Conservation (phyloP, 2,797 vertebrate species). For the Falco columbarius region DNA sequence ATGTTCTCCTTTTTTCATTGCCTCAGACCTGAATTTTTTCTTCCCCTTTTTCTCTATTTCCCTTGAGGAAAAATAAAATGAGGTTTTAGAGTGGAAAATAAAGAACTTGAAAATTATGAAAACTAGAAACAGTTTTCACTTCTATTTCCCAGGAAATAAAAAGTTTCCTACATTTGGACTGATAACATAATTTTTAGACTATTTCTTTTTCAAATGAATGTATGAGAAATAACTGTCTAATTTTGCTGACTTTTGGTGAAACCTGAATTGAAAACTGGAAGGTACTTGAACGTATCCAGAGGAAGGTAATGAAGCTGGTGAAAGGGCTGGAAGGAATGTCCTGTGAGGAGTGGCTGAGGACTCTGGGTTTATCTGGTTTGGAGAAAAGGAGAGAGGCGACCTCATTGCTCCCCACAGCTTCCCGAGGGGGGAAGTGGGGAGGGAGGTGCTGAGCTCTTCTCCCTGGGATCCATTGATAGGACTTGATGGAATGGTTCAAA, state of each 20-base stretch:
- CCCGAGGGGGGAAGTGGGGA: not conserved
- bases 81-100: not conserved
- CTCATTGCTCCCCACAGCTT: not conserved
- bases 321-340: not conserved
- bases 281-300: not conserved
- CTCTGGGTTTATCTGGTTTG: not conserved
- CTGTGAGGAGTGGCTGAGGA: not conserved
- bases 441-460: not conserved
- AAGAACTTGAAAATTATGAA: not conserved
- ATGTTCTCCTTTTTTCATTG: not conserved
- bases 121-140: not conserved
- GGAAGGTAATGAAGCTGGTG: not conserved
- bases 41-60: not conserved
- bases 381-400: not conserved
- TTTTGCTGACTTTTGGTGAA: not conserved
- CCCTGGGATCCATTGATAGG: not conserved
- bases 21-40: not conserved
- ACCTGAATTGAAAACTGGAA: not conserved
- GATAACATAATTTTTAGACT: not conserved
- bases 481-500: rapidly evolving
- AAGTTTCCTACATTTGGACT: not conserved
- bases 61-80: not conserved
- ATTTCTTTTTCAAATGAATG: not conserved
- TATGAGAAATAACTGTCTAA: not conserved
- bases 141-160: not conserved